Percentiles rank a stretch among this genome's conserved stretches.
Conservation (phyloP, 35 echinoderm and acorn worm genomes). For the Heliocidaris tuberculata region DNA sequence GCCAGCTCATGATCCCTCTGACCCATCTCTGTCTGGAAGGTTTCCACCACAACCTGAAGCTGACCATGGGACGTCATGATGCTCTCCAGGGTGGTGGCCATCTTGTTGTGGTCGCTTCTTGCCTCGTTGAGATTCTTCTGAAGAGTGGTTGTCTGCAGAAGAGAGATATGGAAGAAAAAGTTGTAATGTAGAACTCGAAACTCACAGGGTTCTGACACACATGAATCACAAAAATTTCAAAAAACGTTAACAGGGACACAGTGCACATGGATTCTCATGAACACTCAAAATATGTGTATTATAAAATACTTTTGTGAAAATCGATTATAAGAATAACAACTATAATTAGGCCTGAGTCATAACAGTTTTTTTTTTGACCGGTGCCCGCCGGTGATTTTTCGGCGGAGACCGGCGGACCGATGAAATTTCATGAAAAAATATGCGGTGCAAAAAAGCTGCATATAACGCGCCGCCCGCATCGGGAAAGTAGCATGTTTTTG, state of each 20-base stretch:
- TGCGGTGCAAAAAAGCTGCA: too few relatives aligned
- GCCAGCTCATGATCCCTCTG: slow-evolving; percentile 79
- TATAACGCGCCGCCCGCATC: too few relatives aligned
- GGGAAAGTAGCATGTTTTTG: too few relatives aligned
- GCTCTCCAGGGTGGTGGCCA: slow-evolving; percentile 73
- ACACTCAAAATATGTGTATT: not conserved
- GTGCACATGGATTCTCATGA: not conserved
- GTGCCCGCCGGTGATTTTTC: too few relatives aligned
- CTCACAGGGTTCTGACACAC: too few relatives aligned
- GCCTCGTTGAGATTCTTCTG: slow-evolving; percentile 79
- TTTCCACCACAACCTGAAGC: slow-evolving; percentile 75
- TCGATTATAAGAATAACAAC: too few relatives aligned
- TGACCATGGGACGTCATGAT: slow-evolving; percentile 83
- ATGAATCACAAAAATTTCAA: not conserved
- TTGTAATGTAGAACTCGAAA: not conserved
- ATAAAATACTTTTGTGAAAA: not conserved
- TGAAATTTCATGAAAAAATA: too few relatives aligned
- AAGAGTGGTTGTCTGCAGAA: slow-evolving; percentile 57
- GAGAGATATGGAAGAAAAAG: not conserved
- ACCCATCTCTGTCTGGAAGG: slow-evolving; percentile 78
- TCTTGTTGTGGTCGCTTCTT: slow-evolving; percentile 71
- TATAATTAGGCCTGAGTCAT: too few relatives aligned
- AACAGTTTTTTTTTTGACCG: too few relatives aligned
- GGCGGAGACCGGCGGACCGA: too few relatives aligned
- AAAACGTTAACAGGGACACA: not conserved